A percentile compares a stretch with the other conserved stretches of the same genome.
phyloP scores from a whole-genome alignment of 2,888 invertebrate species.

The Punctoribates punctum region DNA sequence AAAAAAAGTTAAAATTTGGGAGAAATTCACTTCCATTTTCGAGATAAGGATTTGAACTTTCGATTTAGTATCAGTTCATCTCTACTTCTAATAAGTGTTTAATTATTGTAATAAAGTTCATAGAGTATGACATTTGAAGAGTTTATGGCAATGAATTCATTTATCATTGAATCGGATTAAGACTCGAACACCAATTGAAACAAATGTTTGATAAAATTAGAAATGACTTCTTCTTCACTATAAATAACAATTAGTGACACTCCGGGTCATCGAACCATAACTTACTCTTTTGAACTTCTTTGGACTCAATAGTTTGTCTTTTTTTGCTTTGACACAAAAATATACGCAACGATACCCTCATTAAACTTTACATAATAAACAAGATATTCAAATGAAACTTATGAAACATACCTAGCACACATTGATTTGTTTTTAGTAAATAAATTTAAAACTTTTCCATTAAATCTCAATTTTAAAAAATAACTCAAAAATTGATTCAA shows the following conservation, averaged over 20 bases:
- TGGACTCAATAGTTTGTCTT: neutral
- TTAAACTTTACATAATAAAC: neutral
- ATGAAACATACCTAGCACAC: too few relatives aligned
- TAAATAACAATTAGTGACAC: neutral
- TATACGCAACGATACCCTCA: neutral
- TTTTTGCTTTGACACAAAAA: slow-evolving; percentile 3
- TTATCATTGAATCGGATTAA: neutral
- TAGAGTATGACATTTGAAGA: neutral
- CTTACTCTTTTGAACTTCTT: neutral
- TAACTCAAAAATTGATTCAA: too few relatives aligned
- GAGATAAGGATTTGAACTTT: too few relatives aligned
- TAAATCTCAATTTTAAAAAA: too few relatives aligned
- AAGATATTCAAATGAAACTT: slow-evolving; percentile 4
- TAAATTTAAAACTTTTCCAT: too few relatives aligned
- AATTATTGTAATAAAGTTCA: neutral
- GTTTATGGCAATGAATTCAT: neutral
- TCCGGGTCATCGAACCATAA: neutral
- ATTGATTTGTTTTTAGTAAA: too few relatives aligned
- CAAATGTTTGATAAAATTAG: neutral
- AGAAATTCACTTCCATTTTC: too few relatives aligned
- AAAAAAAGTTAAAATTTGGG: too few relatives aligned
- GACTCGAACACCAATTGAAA: neutral
- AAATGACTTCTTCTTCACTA: neutral
- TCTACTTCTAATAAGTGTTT: too few relatives aligned
- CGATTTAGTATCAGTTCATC: too few relatives aligned